Percentiles rank a stretch among this genome's conserved stretches.
Evolutionary conservation across 2,113 vertebrate genomes (phyloP).

Genomic region (Catharus fuscescens): DNA sequence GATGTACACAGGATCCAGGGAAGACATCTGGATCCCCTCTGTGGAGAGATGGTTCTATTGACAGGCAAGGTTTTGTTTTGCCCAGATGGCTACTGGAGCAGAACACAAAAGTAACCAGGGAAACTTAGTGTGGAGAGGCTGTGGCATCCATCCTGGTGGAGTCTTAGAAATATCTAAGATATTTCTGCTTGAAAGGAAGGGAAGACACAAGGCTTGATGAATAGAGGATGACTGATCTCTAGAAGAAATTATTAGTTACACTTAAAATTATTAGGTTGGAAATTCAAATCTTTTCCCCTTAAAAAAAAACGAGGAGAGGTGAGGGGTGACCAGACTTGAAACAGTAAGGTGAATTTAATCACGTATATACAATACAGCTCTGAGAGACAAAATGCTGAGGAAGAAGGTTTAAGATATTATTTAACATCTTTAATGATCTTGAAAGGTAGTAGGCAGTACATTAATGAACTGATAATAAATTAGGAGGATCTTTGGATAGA

Average conservation of each 20-base stretch:
- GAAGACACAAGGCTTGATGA: background rate
- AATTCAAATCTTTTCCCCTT: background rate
- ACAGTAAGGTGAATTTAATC: constrained; percentile 57
- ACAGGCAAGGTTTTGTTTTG: background rate
- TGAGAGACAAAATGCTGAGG: constrained; percentile 55
- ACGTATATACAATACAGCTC: background rate
- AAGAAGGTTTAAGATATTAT: constrained; percentile 60
- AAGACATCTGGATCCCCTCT: background rate
- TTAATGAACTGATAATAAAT: constrained; percentile 68
- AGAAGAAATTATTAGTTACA: background rate
- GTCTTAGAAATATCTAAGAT: background rate
- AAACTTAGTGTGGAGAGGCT: background rate
- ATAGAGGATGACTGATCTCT: background rate
- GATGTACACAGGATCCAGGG: rapidly evolving
- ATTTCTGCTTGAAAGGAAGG: background rate
- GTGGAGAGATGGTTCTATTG: background rate
- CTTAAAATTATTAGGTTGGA: constrained; percentile 8
- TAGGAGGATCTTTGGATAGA: constrained; percentile 52
- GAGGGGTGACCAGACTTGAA: constrained; percentile 35
- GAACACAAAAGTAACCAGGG: background rate
- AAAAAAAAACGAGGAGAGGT: constrained; percentile 23
- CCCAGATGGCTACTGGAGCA: background rate
- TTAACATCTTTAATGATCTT: constrained; percentile 67
- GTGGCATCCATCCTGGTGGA: background rate
- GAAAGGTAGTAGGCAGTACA: constrained; percentile 63